A percentile compares a stretch with the other conserved stretches of the same genome.
Conservation (phyloP, 2,797 vertebrate species). For the Schizopygopsis malacanthus region DNA sequence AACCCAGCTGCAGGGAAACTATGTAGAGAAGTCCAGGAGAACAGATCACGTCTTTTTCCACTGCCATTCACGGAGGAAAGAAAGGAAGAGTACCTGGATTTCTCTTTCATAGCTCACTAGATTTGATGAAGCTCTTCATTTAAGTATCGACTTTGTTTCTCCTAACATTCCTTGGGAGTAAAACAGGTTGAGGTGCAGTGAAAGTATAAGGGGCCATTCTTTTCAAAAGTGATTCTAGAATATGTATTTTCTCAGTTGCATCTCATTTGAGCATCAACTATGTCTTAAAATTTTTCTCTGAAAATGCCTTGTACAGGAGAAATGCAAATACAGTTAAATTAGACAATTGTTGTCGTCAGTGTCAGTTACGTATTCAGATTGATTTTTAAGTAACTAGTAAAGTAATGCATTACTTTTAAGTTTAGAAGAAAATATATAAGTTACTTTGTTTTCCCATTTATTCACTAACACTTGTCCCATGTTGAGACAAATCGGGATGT, state of each 20-base stretch:
- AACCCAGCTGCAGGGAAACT: conserved; percentile 50
- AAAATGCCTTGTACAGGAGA: background rate
- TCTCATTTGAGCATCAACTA: background rate
- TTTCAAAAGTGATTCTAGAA: background rate
- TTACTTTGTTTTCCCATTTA: too few relatives aligned
- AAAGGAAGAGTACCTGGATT: background rate
- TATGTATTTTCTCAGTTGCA: background rate
- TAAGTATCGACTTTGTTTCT: background rate
- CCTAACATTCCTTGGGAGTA: background rate
- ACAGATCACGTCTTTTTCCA: conserved; percentile 20
- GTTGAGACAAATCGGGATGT: background rate
- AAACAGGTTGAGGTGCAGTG: background rate
- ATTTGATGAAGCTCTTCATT: background rate
- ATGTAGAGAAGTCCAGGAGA: background rate
- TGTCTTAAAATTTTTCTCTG: background rate
- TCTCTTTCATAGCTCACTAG: background rate
- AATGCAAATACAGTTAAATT: background rate
- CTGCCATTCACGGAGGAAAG: background rate
- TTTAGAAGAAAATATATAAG: background rate
- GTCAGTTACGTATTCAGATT: background rate
- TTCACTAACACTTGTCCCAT: background rate
- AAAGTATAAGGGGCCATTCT: background rate
- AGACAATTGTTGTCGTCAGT: background rate
- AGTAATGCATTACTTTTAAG: background rate
- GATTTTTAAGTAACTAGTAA: background rate